These are phyloP conservation scores for Danionella dracula DNA, from an alignment of 2,797 vertebrate species.

Conservation along the genomic window DNA sequence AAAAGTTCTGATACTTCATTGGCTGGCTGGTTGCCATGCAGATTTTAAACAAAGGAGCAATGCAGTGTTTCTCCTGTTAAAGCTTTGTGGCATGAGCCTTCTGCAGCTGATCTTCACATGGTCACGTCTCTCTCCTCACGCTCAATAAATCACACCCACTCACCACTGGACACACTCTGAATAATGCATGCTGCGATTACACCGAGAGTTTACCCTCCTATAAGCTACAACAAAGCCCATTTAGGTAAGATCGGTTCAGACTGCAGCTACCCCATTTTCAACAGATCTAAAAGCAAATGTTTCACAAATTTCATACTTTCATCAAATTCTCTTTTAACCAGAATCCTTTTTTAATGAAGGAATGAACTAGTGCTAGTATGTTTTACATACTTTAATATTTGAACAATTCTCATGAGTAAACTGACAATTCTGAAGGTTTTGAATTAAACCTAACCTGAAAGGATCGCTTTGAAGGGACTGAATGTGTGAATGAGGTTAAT, in stretches of 20 bases:
- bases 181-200: constrained; percentile 7
- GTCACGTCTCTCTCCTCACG: constrained; percentile 6
- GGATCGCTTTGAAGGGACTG: neutral
- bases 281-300: too few relatives aligned
- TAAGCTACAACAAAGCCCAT: neutral
- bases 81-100: neutral
- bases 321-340: too few relatives aligned
- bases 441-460: neutral
- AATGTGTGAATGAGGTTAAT: constrained; percentile 19
- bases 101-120: constrained; percentile 1
- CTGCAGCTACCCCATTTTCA: too few relatives aligned
- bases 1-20: constrained; percentile 12
- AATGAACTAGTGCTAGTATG: too few relatives aligned
- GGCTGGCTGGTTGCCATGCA: neutral
- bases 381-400: too few relatives aligned
- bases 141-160: constrained; percentile 22
- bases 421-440: too few relatives aligned
- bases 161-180: constrained; percentile 10
- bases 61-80: neutral
- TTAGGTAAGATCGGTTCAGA: too few relatives aligned
- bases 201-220: constrained; percentile 1
- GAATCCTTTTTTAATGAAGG: too few relatives aligned
- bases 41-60: constrained; percentile 17
- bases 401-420: too few relatives aligned
- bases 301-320: too few relatives aligned